These are phyloP conservation scores for Carettochelys insculpta DNA, from an alignment of 2,113 vertebrate genomes.

Conservation along the genomic window DNA sequence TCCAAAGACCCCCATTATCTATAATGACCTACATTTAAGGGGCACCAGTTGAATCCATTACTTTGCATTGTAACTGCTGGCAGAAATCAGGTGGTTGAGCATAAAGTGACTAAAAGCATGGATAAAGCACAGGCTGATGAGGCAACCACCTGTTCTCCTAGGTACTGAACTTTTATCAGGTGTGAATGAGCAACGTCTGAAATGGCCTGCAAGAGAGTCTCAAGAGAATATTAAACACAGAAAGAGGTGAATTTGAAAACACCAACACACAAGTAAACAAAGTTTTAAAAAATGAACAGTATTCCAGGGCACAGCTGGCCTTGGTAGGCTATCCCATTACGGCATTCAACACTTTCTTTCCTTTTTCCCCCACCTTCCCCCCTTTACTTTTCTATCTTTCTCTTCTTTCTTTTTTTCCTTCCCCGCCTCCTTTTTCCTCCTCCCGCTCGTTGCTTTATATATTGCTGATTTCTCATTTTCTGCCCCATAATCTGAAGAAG, in stretches of 20 bases:
- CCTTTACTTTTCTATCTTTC: too few species aligned
- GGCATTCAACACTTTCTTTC: rapidly evolving
- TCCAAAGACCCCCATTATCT: too few species aligned
- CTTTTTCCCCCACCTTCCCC: too few species aligned
- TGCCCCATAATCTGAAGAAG: too few species aligned
- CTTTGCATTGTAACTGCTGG: background rate
- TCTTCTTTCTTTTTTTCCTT: too few species aligned
- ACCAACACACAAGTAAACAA: background rate
- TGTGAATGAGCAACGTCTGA: background rate
- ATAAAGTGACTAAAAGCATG: background rate
- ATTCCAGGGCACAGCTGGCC: background rate
- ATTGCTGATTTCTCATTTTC: too few species aligned
- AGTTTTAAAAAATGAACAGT: background rate
- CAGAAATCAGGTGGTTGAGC: background rate
- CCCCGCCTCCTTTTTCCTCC: too few species aligned
- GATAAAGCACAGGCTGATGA: background rate
- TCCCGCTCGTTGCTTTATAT: too few species aligned
- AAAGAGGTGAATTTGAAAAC: background rate
- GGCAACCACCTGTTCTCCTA: background rate
- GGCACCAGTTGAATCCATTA: background rate
- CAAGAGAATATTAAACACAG: background rate
- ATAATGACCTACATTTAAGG: too few species aligned
- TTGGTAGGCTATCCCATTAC: background rate
- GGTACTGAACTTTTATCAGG: background rate
- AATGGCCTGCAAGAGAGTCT: background rate